phyloP scores from a whole-genome alignment of 1,140 invertebrate species.

The Philotrypesis tridentata region DNA sequence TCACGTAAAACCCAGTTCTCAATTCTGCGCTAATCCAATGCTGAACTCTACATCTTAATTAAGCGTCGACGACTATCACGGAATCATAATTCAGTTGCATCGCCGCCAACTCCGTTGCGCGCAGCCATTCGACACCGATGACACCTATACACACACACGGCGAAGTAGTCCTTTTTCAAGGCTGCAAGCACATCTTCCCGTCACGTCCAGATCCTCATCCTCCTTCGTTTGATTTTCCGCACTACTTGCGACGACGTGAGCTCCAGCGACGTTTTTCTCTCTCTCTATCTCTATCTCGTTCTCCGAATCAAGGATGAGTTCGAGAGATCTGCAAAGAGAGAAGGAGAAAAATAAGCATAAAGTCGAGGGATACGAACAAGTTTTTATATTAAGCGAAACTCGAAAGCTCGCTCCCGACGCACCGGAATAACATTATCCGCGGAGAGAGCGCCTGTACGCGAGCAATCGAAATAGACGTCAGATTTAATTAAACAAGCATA shows the following conservation, averaged over 20 bases:
- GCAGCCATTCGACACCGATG: background rate
- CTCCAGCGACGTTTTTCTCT: background rate
- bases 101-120: too few relatives aligned
- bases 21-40: background rate
- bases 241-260: constrained; percentile 18
- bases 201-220: constrained; percentile 27
- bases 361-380: too few relatives aligned
- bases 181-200: background rate
- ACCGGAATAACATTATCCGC: too few relatives aligned
- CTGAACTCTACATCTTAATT: too few relatives aligned
- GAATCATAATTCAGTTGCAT: background rate
- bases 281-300: too few relatives aligned
- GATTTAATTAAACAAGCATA: too few relatives aligned
- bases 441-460: too few relatives aligned
- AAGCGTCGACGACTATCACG: too few relatives aligned
- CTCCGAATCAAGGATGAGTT: constrained; percentile 22
- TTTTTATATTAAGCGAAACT: too few relatives aligned
- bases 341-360: too few relatives aligned
- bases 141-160: background rate
- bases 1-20: background rate
- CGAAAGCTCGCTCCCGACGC: too few relatives aligned
- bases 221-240: constrained; percentile 39
- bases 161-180: background rate
- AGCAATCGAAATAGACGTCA: too few relatives aligned
- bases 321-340: background rate